Conservation (phyloP, 1,140 invertebrate genomes). For the Medauroidea extradentata region DNA sequence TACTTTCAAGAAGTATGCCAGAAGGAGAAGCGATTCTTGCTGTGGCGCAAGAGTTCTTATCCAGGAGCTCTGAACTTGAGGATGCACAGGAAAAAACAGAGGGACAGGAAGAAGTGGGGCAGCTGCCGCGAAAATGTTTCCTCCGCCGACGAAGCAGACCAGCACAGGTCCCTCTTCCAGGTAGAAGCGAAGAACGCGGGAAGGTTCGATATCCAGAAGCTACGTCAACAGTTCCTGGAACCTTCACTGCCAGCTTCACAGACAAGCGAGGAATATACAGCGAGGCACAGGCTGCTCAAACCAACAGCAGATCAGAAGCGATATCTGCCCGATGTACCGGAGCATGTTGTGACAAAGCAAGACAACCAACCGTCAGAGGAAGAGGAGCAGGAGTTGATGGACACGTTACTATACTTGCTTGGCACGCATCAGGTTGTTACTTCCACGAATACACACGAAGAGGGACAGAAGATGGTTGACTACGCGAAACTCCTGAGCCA, state of each 20-base stretch:
- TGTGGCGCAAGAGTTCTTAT: constrained; percentile 77
- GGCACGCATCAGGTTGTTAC: background rate
- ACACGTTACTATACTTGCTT: background rate
- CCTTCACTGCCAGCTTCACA: constrained; percentile 20
- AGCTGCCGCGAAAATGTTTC: constrained; percentile 56
- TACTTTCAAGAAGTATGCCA: constrained; percentile 79
- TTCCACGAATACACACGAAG: background rate
- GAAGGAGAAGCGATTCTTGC: constrained; percentile 67
- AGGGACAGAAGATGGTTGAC: constrained; percentile 39
- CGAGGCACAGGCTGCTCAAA: background rate
- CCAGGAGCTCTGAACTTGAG: constrained; percentile 59
- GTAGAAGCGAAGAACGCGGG: constrained; percentile 34
- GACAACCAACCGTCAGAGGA: background rate
- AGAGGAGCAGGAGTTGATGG: constrained; percentile 2
- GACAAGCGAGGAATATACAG: too few relatives aligned
- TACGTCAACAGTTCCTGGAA: constrained; percentile 58
- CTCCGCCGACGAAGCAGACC: constrained; percentile 57
- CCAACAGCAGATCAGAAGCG: background rate
- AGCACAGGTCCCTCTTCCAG: too few relatives aligned
- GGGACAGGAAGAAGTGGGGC: constrained; percentile 52
- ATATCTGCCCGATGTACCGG: background rate
- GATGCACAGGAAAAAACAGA: constrained; percentile 47
- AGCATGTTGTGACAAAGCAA: background rate
- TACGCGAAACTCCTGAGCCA: constrained; percentile 60
- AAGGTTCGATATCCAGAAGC: constrained; percentile 60